Base-by-base conservation (phyloP, 2,113 vertebrate species). In the Lepisosteus oculatus region DNA sequence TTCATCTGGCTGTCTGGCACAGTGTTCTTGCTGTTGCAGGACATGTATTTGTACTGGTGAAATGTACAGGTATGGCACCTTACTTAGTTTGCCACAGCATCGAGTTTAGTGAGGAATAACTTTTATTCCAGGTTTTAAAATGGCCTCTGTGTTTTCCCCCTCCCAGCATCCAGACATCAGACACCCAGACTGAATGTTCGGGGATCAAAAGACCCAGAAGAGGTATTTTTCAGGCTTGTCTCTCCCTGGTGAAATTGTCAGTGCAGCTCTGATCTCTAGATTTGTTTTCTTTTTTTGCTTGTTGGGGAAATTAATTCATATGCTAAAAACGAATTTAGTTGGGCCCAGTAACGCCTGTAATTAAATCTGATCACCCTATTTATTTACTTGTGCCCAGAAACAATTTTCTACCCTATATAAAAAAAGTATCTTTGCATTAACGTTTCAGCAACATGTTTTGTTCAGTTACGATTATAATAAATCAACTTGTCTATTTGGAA, bases 201-300 rank as follows among this genome's bases (percentile, higher is more conserved):
- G 85, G 85, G 61, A 83, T 78, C 65, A 93, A 93, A 79, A 84
- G 90, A 80, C 79, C 84, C 43, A 88, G 74, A 55, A 78, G 80
- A 81, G 91, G 91, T 91, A 74, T 75, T 63, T 11, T 6, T 77
- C 79, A 64, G 29, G 29, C 1, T 29, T 29, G 1, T 29, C 29
- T 29, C 29, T 29, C 29, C 1, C 29, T 29, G 29, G 29, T 29
- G 29, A 29, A 29, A 2, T 2, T 29, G 29, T 29, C 29, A 29
- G 29, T 29, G 29, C 29, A 29, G 29, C 29, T 29, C 29, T 29
- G 29, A 29, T 29, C 29, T 29, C 29, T 29, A 29, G 29, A 29
- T 29, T 29, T 29, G 29, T 29, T 29, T 29, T 29, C 1, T 29
- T 29, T 29, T 29, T 29, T 29, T 29, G 29, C 29, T 29, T 29